A percentile compares a stretch with the other conserved stretches of the same genome.
phyloP scores from a whole-genome alignment of 1,140 invertebrate genomes.

The Hylaeus anthracinus region DNA sequence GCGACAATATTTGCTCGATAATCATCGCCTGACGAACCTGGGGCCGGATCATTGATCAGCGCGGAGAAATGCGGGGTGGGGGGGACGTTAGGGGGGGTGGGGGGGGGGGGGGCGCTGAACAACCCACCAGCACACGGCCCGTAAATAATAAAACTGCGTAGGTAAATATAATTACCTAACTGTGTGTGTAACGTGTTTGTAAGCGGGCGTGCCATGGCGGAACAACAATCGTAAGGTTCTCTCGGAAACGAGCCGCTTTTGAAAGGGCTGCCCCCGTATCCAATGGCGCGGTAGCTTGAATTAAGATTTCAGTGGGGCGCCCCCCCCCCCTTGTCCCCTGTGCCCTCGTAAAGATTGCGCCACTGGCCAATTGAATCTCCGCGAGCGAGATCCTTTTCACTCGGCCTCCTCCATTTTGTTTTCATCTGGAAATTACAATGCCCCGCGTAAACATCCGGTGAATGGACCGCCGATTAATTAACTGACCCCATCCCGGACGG shows the following conservation, averaged over 20 bases:
- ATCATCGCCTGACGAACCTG: not conserved
- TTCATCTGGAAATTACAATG: slow-evolving; percentile 30
- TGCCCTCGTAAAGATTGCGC: slow-evolving; percentile 53
- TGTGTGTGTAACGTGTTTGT: slow-evolving; percentile 68
- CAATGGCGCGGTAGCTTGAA: slow-evolving; percentile 40
- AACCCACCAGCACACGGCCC: not conserved
- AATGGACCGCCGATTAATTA: slow-evolving; percentile 44
- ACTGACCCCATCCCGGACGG: not conserved
- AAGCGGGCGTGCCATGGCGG: slow-evolving; percentile 44
- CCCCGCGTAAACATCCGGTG: slow-evolving; percentile 30
- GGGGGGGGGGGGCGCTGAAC: not conserved
- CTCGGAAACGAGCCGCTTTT: slow-evolving; percentile 64
- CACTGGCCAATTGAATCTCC: slow-evolving; percentile 62
- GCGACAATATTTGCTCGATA: slow-evolving; percentile 10
- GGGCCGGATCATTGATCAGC: slow-evolving; percentile 13
- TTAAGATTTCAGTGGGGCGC: slow-evolving; percentile 68
- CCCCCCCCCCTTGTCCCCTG: not conserved
- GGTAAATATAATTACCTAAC: slow-evolving; percentile 76
- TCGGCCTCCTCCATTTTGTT: slow-evolving; percentile 31
- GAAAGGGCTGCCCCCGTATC: slow-evolving; percentile 50
- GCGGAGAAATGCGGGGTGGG: not conserved
- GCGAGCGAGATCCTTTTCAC: slow-evolving; percentile 49
- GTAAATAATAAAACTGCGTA: slow-evolving; percentile 74
- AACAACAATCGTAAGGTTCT: slow-evolving; percentile 69
- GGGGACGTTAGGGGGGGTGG: not conserved